phyloP scores from a whole-genome alignment of 1,140 invertebrate genomes.

The Venturia canescens region DNA sequence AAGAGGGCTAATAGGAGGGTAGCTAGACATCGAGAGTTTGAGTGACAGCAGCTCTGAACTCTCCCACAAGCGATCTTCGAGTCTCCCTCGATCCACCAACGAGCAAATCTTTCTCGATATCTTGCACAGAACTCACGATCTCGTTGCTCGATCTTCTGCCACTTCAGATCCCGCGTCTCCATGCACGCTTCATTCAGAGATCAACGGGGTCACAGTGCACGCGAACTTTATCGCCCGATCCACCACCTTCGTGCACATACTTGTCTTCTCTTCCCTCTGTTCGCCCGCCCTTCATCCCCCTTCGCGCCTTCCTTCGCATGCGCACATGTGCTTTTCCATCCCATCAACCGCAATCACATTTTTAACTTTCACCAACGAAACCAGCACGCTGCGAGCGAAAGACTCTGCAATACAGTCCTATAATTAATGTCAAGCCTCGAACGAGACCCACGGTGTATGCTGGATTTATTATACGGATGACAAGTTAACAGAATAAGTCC shows the following conservation, averaged over 20 bases:
- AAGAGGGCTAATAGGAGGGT: constrained; percentile 75
- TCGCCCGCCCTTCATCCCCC: background rate
- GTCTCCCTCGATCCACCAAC: constrained; percentile 8
- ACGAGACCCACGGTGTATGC: background rate
- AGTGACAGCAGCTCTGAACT: constrained; percentile 75
- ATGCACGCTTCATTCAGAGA: background rate
- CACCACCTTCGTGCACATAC: background rate
- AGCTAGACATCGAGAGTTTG: constrained; percentile 72
- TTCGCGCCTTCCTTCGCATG: background rate
- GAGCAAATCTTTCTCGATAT: constrained; percentile 41
- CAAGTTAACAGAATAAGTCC: constrained; percentile 3
- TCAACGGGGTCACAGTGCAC: constrained; percentile 13
- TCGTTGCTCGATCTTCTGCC: constrained; percentile 19
- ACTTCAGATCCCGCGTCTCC: background rate
- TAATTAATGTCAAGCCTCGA: constrained; percentile 14
- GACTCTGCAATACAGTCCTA: background rate
- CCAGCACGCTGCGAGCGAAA: background rate
- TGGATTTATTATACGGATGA: constrained; percentile 3
- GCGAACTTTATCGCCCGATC: constrained; percentile 20
- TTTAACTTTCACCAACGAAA: constrained; percentile 38
- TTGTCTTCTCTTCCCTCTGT: background rate
- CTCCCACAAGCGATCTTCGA: constrained; percentile 66
- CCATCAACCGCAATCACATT: constrained; percentile 40
- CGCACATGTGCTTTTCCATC: constrained; percentile 17
- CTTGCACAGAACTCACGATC: constrained; percentile 29